Evolutionary conservation across 2,888 invertebrate genomes (phyloP), one percentile per base, ranked within the genome.

Genomic region (Pseudeuparius sepicola): DNA sequence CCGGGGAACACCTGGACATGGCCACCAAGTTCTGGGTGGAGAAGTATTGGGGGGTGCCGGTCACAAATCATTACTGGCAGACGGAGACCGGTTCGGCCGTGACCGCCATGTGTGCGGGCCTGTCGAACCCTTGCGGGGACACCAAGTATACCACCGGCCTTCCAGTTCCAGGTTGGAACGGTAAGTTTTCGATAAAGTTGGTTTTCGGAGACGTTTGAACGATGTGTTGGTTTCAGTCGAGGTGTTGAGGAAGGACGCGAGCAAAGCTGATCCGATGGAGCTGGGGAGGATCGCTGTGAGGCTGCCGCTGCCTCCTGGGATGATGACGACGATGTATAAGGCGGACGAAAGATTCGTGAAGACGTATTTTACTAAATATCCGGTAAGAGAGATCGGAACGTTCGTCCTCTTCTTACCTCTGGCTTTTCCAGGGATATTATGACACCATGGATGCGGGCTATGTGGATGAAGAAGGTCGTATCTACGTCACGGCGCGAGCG

Each of bases 21-120:
- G 90, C 90, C 53, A 89, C 93, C 0, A 81, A 87, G 65, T 53
- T 64, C 4, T 87, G 86, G 86, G 75, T 79, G 4, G 74, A 77
- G 52, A 69, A 69, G 37, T 66, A 66, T 4, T 81, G 87, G 52
- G 68, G 76, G 36, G 79, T 78, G 5, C 84, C 86, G 0, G 71
- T 89, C 3, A 59, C 90, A 33, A 93, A 94, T 59, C 86, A 94
- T 60, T 94, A 92, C 92, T 94, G 94, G 93, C 94, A 94, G 66
- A 93, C 94, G 2, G 94, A 94, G 64, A 85, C 88, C 0, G 93
- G 93, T 0, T 87, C 88, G 40, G 79, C 90, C 0, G 84, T 94
- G 36, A 87, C 90, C 0, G 82, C 88, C 0, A 77, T 83, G 0
- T 87, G 87, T 53, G 55, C 84, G 5, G 92, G 88, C 0, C 73